phyloP scores from a whole-genome alignment of 2,888 invertebrate species.

The Volucella bombylans region DNA sequence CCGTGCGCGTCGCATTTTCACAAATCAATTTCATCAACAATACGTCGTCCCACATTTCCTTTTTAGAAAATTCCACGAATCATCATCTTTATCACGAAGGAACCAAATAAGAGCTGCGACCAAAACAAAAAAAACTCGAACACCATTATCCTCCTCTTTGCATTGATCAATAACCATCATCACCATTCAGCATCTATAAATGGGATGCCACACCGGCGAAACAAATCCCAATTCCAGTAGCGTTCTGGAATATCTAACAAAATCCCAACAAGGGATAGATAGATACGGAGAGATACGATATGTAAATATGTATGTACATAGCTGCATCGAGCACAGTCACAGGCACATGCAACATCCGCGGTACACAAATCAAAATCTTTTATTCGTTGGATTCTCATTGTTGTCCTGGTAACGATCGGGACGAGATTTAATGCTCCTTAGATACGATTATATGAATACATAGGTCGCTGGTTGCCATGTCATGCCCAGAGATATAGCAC shows the following conservation, averaged over 20 bases:
- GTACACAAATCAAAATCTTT: conserved; percentile 47
- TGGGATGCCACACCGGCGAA: conserved; percentile 16
- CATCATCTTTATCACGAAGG: too few relatives aligned
- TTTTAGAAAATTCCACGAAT: too few relatives aligned
- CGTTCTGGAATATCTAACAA: not conserved
- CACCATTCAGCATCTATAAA: not conserved
- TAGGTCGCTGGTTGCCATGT: not conserved
- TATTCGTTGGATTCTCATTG: conserved; percentile 60
- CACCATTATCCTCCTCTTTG: not conserved
- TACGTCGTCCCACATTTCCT: too few relatives aligned
- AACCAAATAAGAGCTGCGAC: too few relatives aligned
- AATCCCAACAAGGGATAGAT: not conserved
- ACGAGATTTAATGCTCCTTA: conserved; percentile 46
- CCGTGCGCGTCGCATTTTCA: too few relatives aligned
- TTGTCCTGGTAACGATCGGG: conserved; percentile 58
- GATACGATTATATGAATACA: conserved; percentile 6
- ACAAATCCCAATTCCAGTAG: conserved; percentile 33
- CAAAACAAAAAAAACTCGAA: not conserved
- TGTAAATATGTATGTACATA: conserved; percentile 3
- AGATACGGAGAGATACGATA: not conserved
- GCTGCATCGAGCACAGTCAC: not conserved
- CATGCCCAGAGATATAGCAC: conserved; percentile 24
- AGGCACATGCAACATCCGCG: not conserved
- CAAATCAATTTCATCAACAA: too few relatives aligned
- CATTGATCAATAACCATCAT: not conserved